Conservation (phyloP, 2,888 invertebrate genomes). For the Drosophila tripunctata region DNA sequence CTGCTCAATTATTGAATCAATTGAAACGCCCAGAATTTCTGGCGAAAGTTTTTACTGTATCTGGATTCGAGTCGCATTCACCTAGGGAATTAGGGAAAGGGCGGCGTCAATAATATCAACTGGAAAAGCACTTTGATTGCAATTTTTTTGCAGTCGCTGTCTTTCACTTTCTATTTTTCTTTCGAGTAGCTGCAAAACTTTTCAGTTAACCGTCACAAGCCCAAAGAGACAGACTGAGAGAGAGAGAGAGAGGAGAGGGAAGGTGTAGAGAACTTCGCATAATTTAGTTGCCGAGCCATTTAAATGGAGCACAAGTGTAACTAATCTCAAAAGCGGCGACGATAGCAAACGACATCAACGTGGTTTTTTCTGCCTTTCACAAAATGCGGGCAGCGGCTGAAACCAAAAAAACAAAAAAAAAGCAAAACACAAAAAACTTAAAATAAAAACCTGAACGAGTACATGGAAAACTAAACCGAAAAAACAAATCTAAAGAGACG, state of each 20-base stretch:
- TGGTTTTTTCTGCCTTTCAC: slow-evolving; percentile 67
- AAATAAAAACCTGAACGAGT: slow-evolving; percentile 50
- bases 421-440: slow-evolving; percentile 8
- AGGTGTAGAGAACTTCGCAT: slow-evolving; percentile 70
- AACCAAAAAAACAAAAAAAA: slow-evolving; percentile 13
- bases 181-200: slow-evolving; percentile 47
- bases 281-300: slow-evolving; percentile 77
- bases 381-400: slow-evolving; percentile 53
- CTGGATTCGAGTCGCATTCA: slow-evolving; percentile 62
- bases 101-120: slow-evolving; percentile 55
- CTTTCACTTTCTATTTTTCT: slow-evolving; percentile 70
- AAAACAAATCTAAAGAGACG: slow-evolving; percentile 30
- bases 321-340: slow-evolving; percentile 72
- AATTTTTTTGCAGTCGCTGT: slow-evolving; percentile 31
- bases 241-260: slow-evolving; percentile 8
- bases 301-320: slow-evolving; percentile 81
- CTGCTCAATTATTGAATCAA: slow-evolving; percentile 15
- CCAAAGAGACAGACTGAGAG: slow-evolving; percentile 15
- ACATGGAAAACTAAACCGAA: slow-evolving; percentile 31
- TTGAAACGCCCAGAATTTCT: slow-evolving; percentile 28
- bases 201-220: slow-evolving; percentile 35
- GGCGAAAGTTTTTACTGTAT: slow-evolving; percentile 57
- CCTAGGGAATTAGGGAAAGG: slow-evolving; percentile 58
- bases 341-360: slow-evolving; percentile 60
- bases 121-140: slow-evolving; percentile 65